Base-by-base conservation (phyloP, 2,888 invertebrate species). In the Argynnis bischoffii region DNA sequence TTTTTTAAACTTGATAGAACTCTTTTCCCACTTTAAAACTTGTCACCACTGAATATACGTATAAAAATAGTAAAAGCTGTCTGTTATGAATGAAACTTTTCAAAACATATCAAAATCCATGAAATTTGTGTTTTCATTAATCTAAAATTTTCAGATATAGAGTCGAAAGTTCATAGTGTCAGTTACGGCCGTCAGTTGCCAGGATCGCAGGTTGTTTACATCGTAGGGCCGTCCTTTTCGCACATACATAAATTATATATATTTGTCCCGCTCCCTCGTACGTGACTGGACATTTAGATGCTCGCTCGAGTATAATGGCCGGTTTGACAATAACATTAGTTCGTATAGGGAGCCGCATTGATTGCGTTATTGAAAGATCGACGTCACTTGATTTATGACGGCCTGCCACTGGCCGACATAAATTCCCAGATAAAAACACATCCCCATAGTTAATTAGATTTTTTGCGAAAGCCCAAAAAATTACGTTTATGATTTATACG, bases 271-370 rank as follows among this genome's bases (percentile, higher is more conserved):
- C 63, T 76, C 71, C 53, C 76, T 65, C 77, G 78, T 85, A 89
- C 90, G 89, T 90, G 89, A 86, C 89, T 82, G 85, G 85, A 85
- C 90, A 89, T 90, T 85, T 82, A 81, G 85, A 88, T 87, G 82
- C 79, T 84, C 81, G 82, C 81, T 83, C 79, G 78, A 80, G 80
- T 72, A 84, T 88, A 89, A 89, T 89, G 82, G 88, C 83, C 83
- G 85, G 85, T 86, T 87, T 87, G 89, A 89, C 89, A 89, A 89
- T 88, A 89, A 89, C 89, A 88, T 89, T 89, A 89, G 87, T 88
- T 84, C 80, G 82, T 81, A 83, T 84, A 81, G 83, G 79, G 84
- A 83, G 80, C 81, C 81, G 82, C 84, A 87, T 86, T 89, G 89
- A 89, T 89, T 89, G 88, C 88, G 86, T 88, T 89, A 89, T 89